Evolutionary conservation across 2,797 vertebrate genomes (phyloP).

Genomic region (Peromyscus attwateri): DNA sequence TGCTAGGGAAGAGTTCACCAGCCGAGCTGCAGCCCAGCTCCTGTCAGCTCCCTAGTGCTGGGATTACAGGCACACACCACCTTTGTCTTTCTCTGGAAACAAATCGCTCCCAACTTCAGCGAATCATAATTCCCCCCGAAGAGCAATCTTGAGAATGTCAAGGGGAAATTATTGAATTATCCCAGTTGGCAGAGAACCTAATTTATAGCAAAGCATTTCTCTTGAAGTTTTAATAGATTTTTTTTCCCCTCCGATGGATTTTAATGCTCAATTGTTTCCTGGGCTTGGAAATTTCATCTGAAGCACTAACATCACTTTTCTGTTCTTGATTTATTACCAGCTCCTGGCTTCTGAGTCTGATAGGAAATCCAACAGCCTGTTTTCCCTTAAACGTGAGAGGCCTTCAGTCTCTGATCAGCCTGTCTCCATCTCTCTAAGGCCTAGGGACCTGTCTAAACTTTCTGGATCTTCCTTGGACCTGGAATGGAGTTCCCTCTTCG

Average conservation of each 20-base stretch:
- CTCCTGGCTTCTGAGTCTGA: constrained; percentile 62
- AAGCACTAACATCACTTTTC: constrained; percentile 78
- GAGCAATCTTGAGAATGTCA: constrained; percentile 80
- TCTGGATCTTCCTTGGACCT: neutral
- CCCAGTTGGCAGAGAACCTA: constrained; percentile 82
- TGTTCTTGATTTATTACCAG: constrained; percentile 78
- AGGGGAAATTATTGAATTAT: constrained; percentile 84
- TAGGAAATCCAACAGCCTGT: constrained; percentile 64
- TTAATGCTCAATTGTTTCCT: constrained; percentile 79
- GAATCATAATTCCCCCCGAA: constrained; percentile 73
- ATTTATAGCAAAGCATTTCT: constrained; percentile 84
- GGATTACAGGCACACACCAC: neutral
- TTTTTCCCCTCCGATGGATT: constrained; percentile 72
- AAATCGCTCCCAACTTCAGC: constrained; percentile 73
- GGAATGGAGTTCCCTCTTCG: neutral
- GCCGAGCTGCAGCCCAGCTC: neutral
- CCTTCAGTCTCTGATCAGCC: neutral
- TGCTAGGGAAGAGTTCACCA: neutral
- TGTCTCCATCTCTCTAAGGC: neutral
- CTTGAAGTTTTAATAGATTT: constrained; percentile 83
- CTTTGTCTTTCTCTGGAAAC: constrained; percentile 70
- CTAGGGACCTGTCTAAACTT: neutral
- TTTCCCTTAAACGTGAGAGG: constrained; percentile 42
- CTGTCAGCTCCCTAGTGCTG: neutral
- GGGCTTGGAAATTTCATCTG: constrained; percentile 76